These are phyloP conservation scores for Beris chalybata DNA, from an alignment of 2,888 invertebrate genomes.

Conservation along the genomic window DNA sequence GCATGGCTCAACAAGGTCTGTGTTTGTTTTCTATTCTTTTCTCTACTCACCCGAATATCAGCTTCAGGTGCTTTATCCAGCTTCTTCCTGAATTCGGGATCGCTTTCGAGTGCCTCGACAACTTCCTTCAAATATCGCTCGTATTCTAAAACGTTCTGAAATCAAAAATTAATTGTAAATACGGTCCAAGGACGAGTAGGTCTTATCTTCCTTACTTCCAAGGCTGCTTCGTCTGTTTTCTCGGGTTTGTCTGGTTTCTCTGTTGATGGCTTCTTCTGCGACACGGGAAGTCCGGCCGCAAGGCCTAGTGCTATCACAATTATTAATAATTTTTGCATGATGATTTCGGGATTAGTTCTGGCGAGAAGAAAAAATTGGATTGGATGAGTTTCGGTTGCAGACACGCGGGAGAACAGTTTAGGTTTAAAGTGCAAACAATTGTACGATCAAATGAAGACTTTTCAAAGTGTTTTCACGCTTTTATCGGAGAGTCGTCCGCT, in stretches of 20 bases:
- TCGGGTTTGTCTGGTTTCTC: background rate
- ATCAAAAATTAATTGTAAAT: background rate
- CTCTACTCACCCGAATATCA: constrained; percentile 72
- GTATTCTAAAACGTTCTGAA: constrained; percentile 59
- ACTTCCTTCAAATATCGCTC: constrained; percentile 88
- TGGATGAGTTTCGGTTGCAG: background rate
- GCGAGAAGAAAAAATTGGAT: background rate
- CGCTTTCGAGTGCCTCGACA: constrained; percentile 85
- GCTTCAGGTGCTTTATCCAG: constrained; percentile 78
- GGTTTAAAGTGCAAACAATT: no score
- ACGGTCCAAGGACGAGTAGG: background rate
- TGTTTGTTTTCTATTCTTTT: constrained; percentile 1
- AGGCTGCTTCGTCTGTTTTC: background rate
- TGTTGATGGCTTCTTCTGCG: constrained; percentile 16
- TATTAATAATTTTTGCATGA: background rate
- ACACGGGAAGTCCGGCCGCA: constrained; percentile 8
- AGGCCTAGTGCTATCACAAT: background rate
- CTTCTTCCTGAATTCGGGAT: constrained; percentile 79
- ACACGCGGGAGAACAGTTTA: no score
- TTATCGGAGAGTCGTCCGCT: no score
- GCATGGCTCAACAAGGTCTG: no score
- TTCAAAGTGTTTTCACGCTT: no score
- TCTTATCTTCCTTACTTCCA: constrained; percentile 19
- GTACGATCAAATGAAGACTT: no score
- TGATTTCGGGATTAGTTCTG: background rate